phyloP scores from a whole-genome alignment of 2,797 vertebrate species.

The Oreochromis grahami region DNA sequence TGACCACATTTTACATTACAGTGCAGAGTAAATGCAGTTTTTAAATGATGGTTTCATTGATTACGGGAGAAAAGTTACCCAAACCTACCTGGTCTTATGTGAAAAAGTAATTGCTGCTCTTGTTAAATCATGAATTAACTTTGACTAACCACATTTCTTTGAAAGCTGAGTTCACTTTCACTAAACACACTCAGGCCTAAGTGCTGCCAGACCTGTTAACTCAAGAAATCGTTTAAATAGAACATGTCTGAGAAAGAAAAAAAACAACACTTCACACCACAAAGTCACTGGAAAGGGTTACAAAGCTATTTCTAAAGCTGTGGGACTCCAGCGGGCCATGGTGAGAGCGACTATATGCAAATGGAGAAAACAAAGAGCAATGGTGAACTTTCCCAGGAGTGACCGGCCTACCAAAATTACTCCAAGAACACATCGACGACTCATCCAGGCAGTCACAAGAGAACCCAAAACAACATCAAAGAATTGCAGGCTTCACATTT shows the following conservation, averaged over 20 bases:
- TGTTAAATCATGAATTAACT: neutral
- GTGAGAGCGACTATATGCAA: neutral
- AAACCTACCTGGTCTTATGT: neutral
- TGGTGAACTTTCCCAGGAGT: neutral
- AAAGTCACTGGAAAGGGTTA: neutral
- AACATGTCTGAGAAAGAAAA: neutral
- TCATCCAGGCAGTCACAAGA: neutral
- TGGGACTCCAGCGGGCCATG: neutral
- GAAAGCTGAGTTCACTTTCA: neutral
- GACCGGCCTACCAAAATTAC: neutral
- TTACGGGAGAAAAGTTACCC: neutral
- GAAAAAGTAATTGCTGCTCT: neutral
- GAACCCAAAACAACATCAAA: neutral
- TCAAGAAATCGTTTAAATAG: neutral
- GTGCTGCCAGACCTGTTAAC: neutral
- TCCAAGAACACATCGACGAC: neutral
- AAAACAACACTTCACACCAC: neutral
- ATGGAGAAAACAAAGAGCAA: neutral
- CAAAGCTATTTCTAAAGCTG: neutral
- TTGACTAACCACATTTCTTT: neutral
- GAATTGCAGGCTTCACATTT: neutral
- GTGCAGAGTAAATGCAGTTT: neutral
- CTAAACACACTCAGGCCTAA: neutral
- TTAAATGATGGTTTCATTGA: neutral
- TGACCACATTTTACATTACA: neutral